A percentile compares a stretch with the other conserved stretches of the same genome.
These are phyloP conservation scores for Diaphora mendica DNA, from an alignment of 2,888 invertebrate species.

Conservation along the genomic window DNA sequence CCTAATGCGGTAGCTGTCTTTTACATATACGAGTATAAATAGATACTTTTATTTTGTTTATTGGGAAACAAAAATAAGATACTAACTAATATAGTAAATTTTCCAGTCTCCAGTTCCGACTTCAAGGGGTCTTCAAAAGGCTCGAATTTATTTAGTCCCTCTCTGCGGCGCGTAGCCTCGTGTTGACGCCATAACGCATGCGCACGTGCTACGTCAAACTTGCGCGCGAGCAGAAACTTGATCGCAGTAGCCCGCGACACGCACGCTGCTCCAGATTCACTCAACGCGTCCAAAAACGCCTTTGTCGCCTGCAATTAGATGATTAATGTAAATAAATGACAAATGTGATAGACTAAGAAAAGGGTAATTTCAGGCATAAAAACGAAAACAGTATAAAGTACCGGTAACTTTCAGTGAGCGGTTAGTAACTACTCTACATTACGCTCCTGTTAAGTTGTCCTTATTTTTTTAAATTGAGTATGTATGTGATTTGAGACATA, in stretches of 20 bases:
- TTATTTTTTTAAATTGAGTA: too few relatives aligned
- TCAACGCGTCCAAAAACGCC: conserved; percentile 92
- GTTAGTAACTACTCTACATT: background rate
- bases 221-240: conserved; percentile 96
- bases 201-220: conserved; percentile 97
- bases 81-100: conserved; percentile 97
- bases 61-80: background rate
- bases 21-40: too few relatives aligned
- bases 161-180: conserved; percentile 94
- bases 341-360: background rate
- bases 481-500: background rate
- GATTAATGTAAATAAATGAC: background rate
- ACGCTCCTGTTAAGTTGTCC: too few relatives aligned
- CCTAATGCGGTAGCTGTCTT: too few relatives aligned
- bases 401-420: background rate
- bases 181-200: conserved; percentile 97
- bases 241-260: conserved; percentile 96
- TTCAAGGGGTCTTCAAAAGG: conserved; percentile 93
- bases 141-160: conserved; percentile 94
- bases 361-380: background rate
- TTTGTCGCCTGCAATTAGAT: conserved; percentile 90
- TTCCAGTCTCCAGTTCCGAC: conserved; percentile 95
- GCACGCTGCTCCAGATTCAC: conserved; percentile 82
- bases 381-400: background rate
- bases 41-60: too few relatives aligned